phyloP scores from a whole-genome alignment of 1,140 invertebrate genomes.

The Drosophila obscura region DNA sequence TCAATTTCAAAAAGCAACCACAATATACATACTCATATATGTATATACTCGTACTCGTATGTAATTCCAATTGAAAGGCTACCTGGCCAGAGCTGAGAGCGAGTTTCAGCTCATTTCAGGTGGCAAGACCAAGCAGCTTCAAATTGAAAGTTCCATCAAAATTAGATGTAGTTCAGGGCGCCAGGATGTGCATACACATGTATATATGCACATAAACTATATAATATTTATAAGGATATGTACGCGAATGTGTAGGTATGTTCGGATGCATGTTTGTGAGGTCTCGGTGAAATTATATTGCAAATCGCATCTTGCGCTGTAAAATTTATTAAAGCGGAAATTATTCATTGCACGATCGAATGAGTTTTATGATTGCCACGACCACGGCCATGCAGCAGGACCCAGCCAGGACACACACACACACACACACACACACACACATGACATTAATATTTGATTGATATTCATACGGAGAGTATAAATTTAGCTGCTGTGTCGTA shows the following conservation, averaged over 20 bases:
- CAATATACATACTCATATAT: no score
- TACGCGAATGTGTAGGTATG: background rate
- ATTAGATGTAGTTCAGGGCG: no score
- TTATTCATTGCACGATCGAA: conserved; percentile 83
- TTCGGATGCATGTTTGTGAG: conserved; percentile 12
- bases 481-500: conserved; percentile 47
- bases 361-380: conserved; percentile 72
- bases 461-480: conserved; percentile 24
- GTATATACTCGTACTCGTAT: no score
- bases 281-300: conserved; percentile 55
- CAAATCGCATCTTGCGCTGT: conserved; percentile 79
- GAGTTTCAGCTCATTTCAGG: no score
- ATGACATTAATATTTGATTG: conserved; percentile 23
- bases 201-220: background rate
- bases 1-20: no score
- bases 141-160: no score
- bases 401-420: background rate
- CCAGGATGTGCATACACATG: background rate
- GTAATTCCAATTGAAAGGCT: no score
- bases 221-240: background rate
- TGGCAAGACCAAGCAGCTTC: no score
- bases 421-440: background rate
- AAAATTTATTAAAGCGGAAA: conserved; percentile 83
- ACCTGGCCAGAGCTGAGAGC: no score
- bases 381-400: conserved; percentile 3